A percentile compares a stretch with the other conserved stretches of the same genome.
phyloP scores from a whole-genome alignment of 2,797 vertebrate genomes.

The Enteromius afrohamiltoni region DNA sequence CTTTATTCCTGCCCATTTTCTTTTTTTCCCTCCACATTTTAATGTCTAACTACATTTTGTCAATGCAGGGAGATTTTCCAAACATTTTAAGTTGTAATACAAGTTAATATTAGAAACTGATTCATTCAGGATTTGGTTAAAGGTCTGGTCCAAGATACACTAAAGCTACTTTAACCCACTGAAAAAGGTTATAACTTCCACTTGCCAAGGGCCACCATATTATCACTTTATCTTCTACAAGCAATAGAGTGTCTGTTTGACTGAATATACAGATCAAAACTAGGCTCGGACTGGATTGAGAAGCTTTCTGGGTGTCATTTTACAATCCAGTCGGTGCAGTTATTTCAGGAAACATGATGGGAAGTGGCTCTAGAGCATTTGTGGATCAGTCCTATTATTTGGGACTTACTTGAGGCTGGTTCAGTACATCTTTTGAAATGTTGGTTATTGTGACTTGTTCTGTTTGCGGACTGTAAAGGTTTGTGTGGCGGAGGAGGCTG shows the following conservation, averaged over 20 bases:
- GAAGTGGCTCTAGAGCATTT: conserved; percentile 19
- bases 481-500: conserved; percentile 27
- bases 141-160: conserved; percentile 20
- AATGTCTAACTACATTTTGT: background rate
- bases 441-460: conserved; percentile 19
- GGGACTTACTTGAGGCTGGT: background rate
- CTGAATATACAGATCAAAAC: conserved; percentile 1
- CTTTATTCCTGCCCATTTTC: background rate
- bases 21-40: background rate
- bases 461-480: conserved; percentile 3
- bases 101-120: conserved; percentile 1
- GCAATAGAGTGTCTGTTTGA: conserved; percentile 23
- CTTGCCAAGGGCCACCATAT: background rate
- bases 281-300: background rate
- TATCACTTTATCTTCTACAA: conserved; percentile 15
- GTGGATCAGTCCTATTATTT: conserved; percentile 16
- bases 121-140: background rate
- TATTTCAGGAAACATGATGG: background rate
- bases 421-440: conserved; percentile 27
- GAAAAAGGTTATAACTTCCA: background rate
- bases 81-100: background rate
- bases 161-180: conserved; percentile 5
- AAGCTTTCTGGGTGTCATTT: background rate
- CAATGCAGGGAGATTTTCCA: conserved; percentile 6
- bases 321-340: background rate